phyloP scores from a whole-genome alignment of 1,140 invertebrate genomes.

The Bombus terrestris region DNA sequence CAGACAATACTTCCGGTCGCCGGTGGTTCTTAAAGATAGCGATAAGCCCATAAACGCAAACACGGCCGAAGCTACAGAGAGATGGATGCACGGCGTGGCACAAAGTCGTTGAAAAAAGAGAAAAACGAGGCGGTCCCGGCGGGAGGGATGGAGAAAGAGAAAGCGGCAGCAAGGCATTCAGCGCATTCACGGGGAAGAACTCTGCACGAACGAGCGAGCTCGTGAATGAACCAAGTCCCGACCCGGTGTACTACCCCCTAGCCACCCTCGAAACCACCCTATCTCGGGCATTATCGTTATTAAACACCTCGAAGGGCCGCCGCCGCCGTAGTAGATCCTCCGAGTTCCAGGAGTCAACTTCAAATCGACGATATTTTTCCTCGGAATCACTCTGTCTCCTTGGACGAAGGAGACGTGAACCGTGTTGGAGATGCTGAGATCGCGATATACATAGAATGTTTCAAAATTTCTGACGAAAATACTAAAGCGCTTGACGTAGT shows the following conservation, averaged over 20 bases:
- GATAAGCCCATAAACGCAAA: constrained; percentile 53
- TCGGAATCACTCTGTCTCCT: background rate
- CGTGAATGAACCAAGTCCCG: constrained; percentile 76
- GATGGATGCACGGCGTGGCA: constrained; percentile 45
- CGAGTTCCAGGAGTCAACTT: constrained; percentile 26
- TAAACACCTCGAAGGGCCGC: constrained; percentile 76
- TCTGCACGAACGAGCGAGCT: constrained; percentile 74
- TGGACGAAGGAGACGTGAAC: background rate
- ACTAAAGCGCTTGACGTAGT: background rate
- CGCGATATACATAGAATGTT: background rate
- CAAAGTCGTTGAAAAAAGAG: constrained; percentile 55
- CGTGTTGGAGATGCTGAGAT: background rate
- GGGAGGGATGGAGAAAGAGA: constrained; percentile 33
- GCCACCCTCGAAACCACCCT: constrained; percentile 65
- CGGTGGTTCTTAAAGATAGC: constrained; percentile 36
- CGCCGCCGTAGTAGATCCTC: constrained; percentile 38
- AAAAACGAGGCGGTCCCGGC: background rate
- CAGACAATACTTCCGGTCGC: constrained; percentile 34
- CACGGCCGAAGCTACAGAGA: constrained; percentile 27
- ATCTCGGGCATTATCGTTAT: constrained; percentile 82
- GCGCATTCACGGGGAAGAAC: constrained; percentile 77
- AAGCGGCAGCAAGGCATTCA: constrained; percentile 72
- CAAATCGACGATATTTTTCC: background rate
- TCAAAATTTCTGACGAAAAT: background rate
- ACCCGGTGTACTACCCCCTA: constrained; percentile 65